phyloP scores from a whole-genome alignment of 1,140 invertebrate species.

The Euwallacea similis region DNA sequence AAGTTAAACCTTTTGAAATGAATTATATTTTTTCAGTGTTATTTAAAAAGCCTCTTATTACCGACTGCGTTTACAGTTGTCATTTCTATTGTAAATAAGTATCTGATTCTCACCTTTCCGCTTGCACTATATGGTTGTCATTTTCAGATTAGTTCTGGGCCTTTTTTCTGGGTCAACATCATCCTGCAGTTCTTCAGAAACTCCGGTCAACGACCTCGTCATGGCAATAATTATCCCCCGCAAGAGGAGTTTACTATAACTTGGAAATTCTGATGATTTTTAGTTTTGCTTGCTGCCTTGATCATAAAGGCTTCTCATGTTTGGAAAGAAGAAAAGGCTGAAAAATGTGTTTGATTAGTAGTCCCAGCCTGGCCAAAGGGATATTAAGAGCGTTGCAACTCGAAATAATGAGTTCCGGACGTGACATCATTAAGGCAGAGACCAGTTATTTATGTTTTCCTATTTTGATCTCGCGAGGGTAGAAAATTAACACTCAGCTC shows the following conservation, averaged over 20 bases:
- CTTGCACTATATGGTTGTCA: too few species aligned
- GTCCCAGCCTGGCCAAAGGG: constrained; percentile 42
- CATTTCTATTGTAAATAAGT: too few species aligned
- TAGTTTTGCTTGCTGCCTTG: too few species aligned
- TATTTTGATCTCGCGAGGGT: constrained; percentile 52
- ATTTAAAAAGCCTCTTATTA: too few species aligned
- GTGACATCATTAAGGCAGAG: constrained; percentile 55
- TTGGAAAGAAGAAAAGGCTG: constrained; percentile 5
- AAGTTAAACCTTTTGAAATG: too few species aligned
- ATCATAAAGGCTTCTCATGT: too few species aligned
- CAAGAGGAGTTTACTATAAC: neutral
- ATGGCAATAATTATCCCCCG: neutral
- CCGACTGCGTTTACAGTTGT: too few species aligned
- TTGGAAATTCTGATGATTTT: neutral
- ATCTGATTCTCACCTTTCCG: too few species aligned
- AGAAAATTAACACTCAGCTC: constrained; percentile 54
- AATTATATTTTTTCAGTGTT: too few species aligned
- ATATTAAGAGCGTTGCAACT: constrained; percentile 53
- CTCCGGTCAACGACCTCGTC: neutral
- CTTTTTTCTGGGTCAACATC: neutral
- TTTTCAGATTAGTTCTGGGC: neutral
- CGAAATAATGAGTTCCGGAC: constrained; percentile 56
- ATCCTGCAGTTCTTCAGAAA: neutral
- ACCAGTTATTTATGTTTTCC: constrained; percentile 55
- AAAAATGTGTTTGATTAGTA: constrained; percentile 48